phyloP scores from a whole-genome alignment of 37 sponge, comb jelly and placozoan species.

The Oopsacas minuta region DNA sequence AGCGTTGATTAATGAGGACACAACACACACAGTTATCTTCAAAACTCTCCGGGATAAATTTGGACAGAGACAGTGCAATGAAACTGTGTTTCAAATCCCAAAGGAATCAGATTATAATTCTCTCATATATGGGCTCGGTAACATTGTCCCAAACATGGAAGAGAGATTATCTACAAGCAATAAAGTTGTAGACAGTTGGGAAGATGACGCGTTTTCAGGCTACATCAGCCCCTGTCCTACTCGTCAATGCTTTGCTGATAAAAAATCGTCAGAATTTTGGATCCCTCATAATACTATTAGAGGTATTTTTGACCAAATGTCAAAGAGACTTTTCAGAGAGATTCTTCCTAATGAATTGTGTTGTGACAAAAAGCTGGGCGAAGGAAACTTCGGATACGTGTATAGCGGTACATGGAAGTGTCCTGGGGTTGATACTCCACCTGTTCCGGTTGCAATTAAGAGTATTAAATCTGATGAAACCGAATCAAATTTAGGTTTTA shows the following conservation, averaged over 20 bases:
- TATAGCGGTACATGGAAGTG: not conserved
- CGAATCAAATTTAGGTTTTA: not conserved
- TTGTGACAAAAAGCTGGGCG: not conserved
- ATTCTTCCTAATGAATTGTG: not conserved
- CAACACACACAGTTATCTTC: not conserved
- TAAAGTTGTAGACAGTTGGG: not conserved
- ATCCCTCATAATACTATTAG: not conserved
- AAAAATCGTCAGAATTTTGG: not conserved
- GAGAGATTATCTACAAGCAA: not conserved
- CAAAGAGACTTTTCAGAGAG: not conserved
- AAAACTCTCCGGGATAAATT: not conserved
- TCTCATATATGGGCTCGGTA: not conserved
- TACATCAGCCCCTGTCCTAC: not conserved
- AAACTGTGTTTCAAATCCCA: not conserved
- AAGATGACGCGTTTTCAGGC: not conserved
- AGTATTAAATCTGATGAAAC: not conserved
- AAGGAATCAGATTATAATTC: not conserved
- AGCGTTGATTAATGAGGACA: not conserved
- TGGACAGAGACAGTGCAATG: not conserved
- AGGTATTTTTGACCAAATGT: constrained; percentile 6
- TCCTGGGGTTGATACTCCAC: not conserved
- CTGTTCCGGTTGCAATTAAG: constrained; percentile 3
- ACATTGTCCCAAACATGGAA: not conserved
- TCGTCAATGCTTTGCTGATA: not conserved
- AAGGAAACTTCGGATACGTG: constrained; percentile 10